Conservation (phyloP, 2,113 vertebrate species). For the Oncorhynchus mykiss region DNA sequence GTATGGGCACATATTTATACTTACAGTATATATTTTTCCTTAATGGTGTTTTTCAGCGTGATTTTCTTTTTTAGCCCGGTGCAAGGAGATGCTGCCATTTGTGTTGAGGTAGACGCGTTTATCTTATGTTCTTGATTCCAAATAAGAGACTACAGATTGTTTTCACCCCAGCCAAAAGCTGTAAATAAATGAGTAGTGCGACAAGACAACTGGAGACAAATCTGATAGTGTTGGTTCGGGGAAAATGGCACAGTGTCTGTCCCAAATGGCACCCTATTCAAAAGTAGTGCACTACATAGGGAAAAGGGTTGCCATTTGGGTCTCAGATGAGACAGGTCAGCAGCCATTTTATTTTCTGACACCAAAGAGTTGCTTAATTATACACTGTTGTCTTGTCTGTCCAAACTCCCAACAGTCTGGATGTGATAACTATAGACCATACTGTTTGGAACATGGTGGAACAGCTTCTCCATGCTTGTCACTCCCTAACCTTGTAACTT, state of each 20-base stretch:
- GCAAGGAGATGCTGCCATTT: conserved; percentile 82
- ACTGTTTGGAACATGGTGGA: conserved; percentile 16
- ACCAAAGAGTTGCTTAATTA: conserved; percentile 71
- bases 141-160: conserved; percentile 53
- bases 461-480: conserved; percentile 1
- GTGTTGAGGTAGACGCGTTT: conserved; percentile 72
- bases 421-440: conserved; percentile 4
- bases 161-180: conserved; percentile 77
- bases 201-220: conserved; percentile 75
- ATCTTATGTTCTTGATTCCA: conserved; percentile 59
- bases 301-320: too few species aligned
- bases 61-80: conserved; percentile 62
- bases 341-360: conserved; percentile 65
- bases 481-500: not conserved
- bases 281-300: too few species aligned
- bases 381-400: conserved; percentile 63
- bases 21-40: conserved; percentile 61
- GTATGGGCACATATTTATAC: conserved; percentile 61
- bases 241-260: conserved; percentile 27
- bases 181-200: conserved; percentile 65
- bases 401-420: conserved; percentile 26
- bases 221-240: conserved; percentile 78
- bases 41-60: conserved; percentile 62
- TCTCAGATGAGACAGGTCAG: not conserved
- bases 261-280: too few species aligned